phyloP scores from a whole-genome alignment of 2,113 vertebrate genomes.

The Nycticebus coucang region DNA sequence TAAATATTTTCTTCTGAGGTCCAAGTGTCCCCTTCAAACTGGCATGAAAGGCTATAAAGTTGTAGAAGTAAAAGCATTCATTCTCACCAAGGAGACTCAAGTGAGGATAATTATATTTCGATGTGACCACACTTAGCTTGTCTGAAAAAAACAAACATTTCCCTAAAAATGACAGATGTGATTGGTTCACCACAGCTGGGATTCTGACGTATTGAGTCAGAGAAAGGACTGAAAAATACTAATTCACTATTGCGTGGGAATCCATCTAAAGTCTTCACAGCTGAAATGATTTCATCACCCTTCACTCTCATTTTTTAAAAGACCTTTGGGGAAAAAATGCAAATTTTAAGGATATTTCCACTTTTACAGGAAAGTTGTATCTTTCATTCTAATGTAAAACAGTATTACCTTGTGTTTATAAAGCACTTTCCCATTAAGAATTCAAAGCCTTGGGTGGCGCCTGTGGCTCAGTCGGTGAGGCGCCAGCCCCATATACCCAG shows the following conservation, averaged over 20 bases:
- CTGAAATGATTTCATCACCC: not conserved
- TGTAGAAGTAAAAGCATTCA: not conserved
- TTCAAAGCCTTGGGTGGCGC: constrained; percentile 35
- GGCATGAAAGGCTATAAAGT: not conserved
- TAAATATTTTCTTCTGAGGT: not conserved
- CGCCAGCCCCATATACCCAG: too few species aligned
- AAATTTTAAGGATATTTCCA: not conserved
- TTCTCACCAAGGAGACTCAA: constrained; percentile 6
- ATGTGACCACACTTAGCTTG: not conserved
- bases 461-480: too few species aligned
- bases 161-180: not conserved
- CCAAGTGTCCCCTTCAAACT: not conserved
- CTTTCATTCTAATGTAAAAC: constrained; percentile 26
- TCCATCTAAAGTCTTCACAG: not conserved
- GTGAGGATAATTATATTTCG: not conserved
- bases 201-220: not conserved
- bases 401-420: constrained; percentile 15
- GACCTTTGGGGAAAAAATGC: not conserved
- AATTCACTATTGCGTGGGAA: not conserved
- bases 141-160: not conserved
- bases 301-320: not conserved
- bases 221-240: not conserved
- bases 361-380: constrained; percentile 30
- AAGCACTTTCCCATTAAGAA: not conserved
- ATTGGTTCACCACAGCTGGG: not conserved